phyloP scores from a whole-genome alignment of 64 coral and sea anemone genomes.

The Stichodactyla mertensii region DNA sequence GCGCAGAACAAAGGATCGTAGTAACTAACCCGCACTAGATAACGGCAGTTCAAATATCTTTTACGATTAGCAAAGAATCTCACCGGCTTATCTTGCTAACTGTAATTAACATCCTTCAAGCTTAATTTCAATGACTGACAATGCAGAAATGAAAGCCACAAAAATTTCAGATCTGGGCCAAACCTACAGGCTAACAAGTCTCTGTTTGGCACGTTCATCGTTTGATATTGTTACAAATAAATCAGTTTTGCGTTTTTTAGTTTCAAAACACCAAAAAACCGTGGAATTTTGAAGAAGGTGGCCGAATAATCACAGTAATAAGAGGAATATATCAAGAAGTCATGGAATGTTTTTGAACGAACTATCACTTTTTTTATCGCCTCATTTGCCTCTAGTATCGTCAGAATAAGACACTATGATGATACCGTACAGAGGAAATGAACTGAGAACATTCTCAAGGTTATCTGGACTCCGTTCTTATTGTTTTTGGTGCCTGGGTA shows the following conservation, averaged over 20 bases:
- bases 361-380: not conserved
- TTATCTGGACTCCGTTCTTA: not conserved
- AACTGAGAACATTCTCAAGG: not conserved
- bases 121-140: slow-evolving; percentile 12
- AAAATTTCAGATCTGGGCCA: not conserved
- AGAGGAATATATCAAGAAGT: not conserved
- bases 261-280: no score
- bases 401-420: not conserved
- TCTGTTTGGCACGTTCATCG: not conserved
- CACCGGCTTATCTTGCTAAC: not conserved
- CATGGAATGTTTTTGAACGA: not conserved
- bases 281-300: no score
- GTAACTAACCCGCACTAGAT: not conserved
- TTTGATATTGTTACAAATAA: not conserved
- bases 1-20: not conserved
- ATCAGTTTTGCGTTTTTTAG: not conserved
- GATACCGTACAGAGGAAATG: not conserved
- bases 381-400: not conserved
- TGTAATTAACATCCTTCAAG: slow-evolving; percentile 6
- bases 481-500: not conserved
- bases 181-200: not conserved
- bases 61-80: not conserved
- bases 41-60: not conserved
- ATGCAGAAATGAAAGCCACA: not conserved
- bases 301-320: not conserved